phyloP scores from a whole-genome alignment of 2,113 vertebrate species.

The Cololabis saira region DNA sequence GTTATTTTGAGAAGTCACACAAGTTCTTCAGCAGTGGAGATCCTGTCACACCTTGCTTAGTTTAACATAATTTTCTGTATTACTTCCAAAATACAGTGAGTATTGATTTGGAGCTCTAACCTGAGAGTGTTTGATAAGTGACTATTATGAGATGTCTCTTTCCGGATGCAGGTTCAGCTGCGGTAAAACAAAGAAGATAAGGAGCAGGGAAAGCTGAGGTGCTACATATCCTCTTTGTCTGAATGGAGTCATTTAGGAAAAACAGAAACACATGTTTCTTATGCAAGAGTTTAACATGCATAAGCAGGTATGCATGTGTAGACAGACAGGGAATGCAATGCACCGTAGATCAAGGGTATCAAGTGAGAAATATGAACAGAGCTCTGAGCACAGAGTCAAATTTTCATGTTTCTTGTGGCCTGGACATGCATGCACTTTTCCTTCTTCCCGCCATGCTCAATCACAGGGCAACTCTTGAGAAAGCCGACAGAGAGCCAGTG shows the following conservation, averaged over 20 bases:
- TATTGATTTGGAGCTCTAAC: conserved; percentile 48
- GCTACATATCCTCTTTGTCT: conserved; percentile 9
- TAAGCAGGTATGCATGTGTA: conserved; percentile 26
- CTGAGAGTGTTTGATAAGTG: conserved; percentile 28
- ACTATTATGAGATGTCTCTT: conserved; percentile 17
- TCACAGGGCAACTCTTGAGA: conserved; percentile 55
- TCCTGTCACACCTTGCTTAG: conserved; percentile 40
- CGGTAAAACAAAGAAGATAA: conserved; percentile 12
- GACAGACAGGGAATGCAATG: conserved; percentile 35
- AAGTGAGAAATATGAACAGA: conserved; percentile 63
- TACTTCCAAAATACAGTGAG: conserved; percentile 44
- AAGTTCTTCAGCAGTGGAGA: conserved; percentile 19
- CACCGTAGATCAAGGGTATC: conserved; percentile 65
- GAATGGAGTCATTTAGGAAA: conserved; percentile 7
- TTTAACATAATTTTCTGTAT: conserved; percentile 44
- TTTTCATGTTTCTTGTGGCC: conserved; percentile 69
- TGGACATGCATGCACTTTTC: conserved; percentile 37
- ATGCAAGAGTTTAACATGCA: conserved; percentile 36
- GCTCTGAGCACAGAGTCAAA: conserved; percentile 58
- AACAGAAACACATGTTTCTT: conserved; percentile 40
- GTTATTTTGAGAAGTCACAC: conserved; percentile 34
- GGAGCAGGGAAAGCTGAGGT: conserved; percentile 5
- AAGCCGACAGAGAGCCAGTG: conserved; percentile 64
- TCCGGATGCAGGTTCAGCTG: conserved; percentile 9
- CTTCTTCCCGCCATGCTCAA: conserved; percentile 55